Evolutionary conservation across 2,797 vertebrate species (phyloP).

Genomic region (Jordanella pulchra): DNA sequence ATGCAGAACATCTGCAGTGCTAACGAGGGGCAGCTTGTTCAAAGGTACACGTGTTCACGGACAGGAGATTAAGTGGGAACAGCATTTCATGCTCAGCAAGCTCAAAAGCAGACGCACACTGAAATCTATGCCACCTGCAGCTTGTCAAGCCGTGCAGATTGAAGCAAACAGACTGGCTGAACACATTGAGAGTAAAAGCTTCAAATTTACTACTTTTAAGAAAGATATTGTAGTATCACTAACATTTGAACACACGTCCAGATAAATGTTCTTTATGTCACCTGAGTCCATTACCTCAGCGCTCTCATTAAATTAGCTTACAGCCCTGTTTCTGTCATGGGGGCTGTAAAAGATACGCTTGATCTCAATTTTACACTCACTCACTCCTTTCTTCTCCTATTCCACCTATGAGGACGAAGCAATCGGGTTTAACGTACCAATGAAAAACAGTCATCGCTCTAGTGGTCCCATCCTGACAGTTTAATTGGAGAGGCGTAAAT

Average conservation of each 20-base stretch:
- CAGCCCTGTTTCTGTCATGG: conserved; percentile 21
- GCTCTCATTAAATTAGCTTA: conserved; percentile 55
- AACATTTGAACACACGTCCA: not conserved
- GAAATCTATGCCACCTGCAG: conserved; percentile 5
- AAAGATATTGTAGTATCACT: not conserved
- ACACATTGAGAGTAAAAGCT: conserved; percentile 6
- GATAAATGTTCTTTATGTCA: conserved; percentile 22
- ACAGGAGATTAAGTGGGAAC: conserved; percentile 3
- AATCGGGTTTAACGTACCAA: conserved; percentile 31
- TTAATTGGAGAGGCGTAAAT: conserved; percentile 76
- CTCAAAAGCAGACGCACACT: not conserved
- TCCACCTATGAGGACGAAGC: conserved; percentile 21
- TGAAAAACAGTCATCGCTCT: conserved; percentile 39
- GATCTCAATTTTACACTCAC: conserved; percentile 38
- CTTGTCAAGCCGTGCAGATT: not conserved
- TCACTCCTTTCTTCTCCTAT: conserved; percentile 29
- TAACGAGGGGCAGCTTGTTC: conserved; percentile 42
- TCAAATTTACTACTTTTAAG: not conserved
- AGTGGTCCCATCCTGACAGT: conserved; percentile 60
- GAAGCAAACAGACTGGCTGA: not conserved
- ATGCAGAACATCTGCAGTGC: conserved; percentile 61
- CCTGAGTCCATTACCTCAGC: conserved; percentile 19
- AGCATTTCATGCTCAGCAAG: conserved; percentile 7
- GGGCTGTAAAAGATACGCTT: conserved; percentile 44
- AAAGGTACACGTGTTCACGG: conserved; percentile 7